These are phyloP conservation scores for Metridium senile DNA, from an alignment of 92 coral and sea anemone species.

Conservation along the genomic window DNA sequence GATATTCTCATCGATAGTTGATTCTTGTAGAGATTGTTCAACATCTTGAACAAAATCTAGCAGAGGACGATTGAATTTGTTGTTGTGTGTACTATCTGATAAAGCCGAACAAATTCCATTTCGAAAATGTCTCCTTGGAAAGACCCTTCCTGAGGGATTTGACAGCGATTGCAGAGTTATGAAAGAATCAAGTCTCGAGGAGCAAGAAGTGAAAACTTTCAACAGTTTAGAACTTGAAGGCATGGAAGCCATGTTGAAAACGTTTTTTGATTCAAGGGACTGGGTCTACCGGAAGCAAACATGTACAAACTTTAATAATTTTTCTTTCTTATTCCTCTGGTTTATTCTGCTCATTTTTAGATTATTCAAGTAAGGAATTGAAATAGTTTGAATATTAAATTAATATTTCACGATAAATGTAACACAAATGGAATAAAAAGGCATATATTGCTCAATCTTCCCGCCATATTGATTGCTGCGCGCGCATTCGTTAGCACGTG, in stretches of 20 bases:
- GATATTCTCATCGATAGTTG: background rate
- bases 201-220: background rate
- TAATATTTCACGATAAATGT: background rate
- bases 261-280: slow-evolving; percentile 8
- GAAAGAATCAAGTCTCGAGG: background rate
- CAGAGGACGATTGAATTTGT: slow-evolving; percentile 1
- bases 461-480: slow-evolving; percentile 61
- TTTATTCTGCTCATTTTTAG: background rate
- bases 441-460: background rate
- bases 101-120: background rate
- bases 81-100: background rate
- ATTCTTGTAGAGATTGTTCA: slow-evolving; percentile 1
- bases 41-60: slow-evolving; percentile 23
- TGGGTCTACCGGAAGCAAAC: slow-evolving; percentile 28
- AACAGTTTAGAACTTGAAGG: background rate
- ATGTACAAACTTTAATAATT: background rate
- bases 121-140: background rate
- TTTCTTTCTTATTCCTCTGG: background rate
- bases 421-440: background rate
- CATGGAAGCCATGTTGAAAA: slow-evolving; percentile 43
- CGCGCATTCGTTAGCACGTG: slow-evolving; percentile 69
- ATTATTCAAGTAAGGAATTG: background rate
- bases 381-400: background rate
- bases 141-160: background rate
- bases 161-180: background rate